Percentiles rank a stretch among this genome's conserved stretches.
Conservation (phyloP, 2,888 invertebrate genomes). For the Melipona beecheii region DNA sequence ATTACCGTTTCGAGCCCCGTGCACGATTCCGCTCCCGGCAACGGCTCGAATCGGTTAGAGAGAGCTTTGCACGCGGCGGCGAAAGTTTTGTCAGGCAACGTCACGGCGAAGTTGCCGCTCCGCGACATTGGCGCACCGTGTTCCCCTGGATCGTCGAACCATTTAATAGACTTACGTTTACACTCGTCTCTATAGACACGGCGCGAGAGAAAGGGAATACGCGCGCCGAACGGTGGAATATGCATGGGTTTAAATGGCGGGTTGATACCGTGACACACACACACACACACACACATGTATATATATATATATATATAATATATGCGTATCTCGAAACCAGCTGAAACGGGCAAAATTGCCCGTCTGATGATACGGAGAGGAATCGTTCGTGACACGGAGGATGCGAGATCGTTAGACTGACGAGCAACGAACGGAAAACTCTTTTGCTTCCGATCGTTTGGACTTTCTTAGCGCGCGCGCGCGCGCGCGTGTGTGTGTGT, state of each 20-base stretch:
- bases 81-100: slow-evolving; percentile 58
- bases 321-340: neutral
- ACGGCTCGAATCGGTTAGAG: slow-evolving; percentile 23
- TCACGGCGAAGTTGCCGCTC: slow-evolving; percentile 48
- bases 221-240: slow-evolving; percentile 15
- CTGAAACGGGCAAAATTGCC: slow-evolving; percentile 21
- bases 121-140: slow-evolving; percentile 43
- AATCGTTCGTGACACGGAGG: neutral
- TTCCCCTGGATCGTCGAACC: slow-evolving; percentile 63
- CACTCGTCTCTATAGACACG: neutral
- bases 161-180: slow-evolving; percentile 68
- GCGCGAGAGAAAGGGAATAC: neutral
- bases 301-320: neutral
- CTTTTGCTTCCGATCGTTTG: slow-evolving; percentile 1
- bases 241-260: slow-evolving; percentile 19
- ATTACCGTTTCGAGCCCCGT: slow-evolving; percentile 36
- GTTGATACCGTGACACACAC: slow-evolving; percentile 3
- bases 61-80: slow-evolving; percentile 33
- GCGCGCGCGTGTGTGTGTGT: neutral
- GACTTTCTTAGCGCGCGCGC: neutral
- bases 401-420: neutral
- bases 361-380: slow-evolving; percentile 1
- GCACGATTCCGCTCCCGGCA: too few relatives aligned
- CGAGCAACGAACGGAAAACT: neutral
- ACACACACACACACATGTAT: neutral